Base-by-base conservation (phyloP, 1,140 invertebrate genomes). In the Paramacrobiotus metropolitanus region DNA sequence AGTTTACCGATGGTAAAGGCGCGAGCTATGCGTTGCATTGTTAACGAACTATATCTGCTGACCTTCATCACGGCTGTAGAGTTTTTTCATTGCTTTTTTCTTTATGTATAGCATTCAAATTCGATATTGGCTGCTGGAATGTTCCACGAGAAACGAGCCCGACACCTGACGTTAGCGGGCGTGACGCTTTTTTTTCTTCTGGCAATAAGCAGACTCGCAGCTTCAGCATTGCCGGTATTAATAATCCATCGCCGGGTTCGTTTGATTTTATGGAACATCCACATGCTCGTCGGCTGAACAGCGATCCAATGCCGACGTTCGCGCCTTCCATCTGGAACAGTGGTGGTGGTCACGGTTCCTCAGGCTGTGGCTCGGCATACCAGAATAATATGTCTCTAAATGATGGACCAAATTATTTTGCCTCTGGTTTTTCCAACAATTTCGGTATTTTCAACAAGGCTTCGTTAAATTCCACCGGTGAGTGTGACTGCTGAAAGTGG, bases 51-150 rank as follows among this genome's bases (percentile, higher is more conserved):
- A n/a, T n/a, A n/a, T n/a, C n/a, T n/a, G n/a, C n/a, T n/a, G n/a
- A n/a, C n/a, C n/a, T n/a, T n/a, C n/a, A n/a, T n/a, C n/a, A n/a
- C n/a, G n/a, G n/a, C n/a, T n/a, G n/a, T n/a, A n/a, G n/a, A n/a
- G n/a, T n/a, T 40, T 40, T 40, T 40, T 40, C n/a, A 40, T 40
- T n/a, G 34, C n/a, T 40, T 40, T 40, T 9, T 40, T 40, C 34
- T 40, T 40, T 40, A 40, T 40, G 9, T 9, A 9, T n/a, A 40
- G 34, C 34, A 9, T 40, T 9, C 9, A 55, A 55, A 4, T 55
- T 55, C 24, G 48, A 55, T 24, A 55, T 55, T 55, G 48, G 48
- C 15, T 55, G 48, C 48, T 55, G 48, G 48, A 55, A 55, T 24
- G 48, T 55, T 9, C 9, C 48, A 24, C 48, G 9, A 4, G 48